Evolutionary conservation across 2,888 invertebrate species (phyloP).

Genomic region (Sinohyriopsis cumingii): DNA sequence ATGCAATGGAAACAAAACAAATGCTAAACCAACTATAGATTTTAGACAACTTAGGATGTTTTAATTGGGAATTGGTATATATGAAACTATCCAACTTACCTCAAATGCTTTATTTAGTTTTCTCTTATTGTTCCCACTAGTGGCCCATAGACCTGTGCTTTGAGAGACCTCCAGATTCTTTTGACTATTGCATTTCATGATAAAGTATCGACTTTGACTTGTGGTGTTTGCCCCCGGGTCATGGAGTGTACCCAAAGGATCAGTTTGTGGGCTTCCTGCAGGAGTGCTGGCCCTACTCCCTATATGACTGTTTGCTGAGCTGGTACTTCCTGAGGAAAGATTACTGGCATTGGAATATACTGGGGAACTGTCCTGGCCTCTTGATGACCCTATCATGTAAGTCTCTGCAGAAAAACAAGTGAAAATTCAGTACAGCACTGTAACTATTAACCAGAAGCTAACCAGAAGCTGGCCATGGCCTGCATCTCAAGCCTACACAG

Average conservation of each 20-base stretch:
- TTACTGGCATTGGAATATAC: conserved; percentile 12
- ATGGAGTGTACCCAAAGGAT: conserved; percentile 35
- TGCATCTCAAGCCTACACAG: too few relatives aligned
- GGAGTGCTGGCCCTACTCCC: conserved; percentile 59
- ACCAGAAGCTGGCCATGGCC: background rate
- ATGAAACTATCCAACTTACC: conserved; percentile 71
- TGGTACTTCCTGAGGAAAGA: conserved; percentile 12
- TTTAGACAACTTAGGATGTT: too few relatives aligned
- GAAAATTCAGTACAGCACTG: background rate
- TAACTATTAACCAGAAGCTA: background rate
- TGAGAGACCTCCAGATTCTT: conserved; percentile 77
- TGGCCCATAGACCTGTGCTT: conserved; percentile 76
- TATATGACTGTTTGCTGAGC: conserved; percentile 36
- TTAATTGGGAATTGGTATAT: background rate
- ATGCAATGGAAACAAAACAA: too few relatives aligned
- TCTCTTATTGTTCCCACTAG: conserved; percentile 78
- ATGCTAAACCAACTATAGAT: too few relatives aligned
- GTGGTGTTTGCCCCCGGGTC: conserved; percentile 25
- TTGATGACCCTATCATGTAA: background rate
- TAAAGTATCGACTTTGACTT: conserved; percentile 73
- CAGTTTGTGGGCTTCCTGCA: conserved; percentile 46
- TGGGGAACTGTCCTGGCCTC: conserved; percentile 6
- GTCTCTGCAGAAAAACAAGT: background rate
- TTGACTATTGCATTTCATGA: conserved; percentile 78
- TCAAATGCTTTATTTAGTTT: conserved; percentile 77